These are phyloP conservation scores for Microcebus ravelobensis DNA, from an alignment of 2,113 vertebrate species.

Conservation along the genomic window DNA sequence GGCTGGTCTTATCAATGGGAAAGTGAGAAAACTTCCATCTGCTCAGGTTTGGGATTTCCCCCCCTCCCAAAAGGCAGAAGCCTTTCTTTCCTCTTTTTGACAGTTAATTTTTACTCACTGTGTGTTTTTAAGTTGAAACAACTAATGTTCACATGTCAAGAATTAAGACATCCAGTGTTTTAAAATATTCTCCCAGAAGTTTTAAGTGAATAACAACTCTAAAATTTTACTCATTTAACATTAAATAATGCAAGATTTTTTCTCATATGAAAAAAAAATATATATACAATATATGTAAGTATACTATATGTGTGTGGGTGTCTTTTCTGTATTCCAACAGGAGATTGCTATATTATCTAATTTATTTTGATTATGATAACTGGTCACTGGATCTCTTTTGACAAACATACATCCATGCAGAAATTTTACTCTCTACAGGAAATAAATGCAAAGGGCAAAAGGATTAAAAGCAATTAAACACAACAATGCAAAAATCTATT, in stretches of 20 bases:
- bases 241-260: neutral
- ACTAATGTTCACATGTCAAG: neutral
- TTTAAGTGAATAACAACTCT: neutral
- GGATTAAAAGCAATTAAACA: neutral
- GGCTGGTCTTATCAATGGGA: neutral
- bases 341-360: neutral
- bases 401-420: neutral
- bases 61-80: neutral
- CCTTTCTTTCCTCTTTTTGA: neutral
- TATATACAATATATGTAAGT: neutral
- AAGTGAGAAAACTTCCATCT: constrained; percentile 26
- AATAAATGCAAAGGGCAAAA: neutral
- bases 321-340: neutral
- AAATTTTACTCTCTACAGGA: neutral
- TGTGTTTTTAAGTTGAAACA: constrained; percentile 3
- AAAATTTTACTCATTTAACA: neutral
- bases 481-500: neutral
- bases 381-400: neutral
- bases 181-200: neutral
- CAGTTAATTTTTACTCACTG: constrained; percentile 2
- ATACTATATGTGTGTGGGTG: neutral
- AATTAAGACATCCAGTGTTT: neutral
- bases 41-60: neutral
- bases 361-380: neutral
- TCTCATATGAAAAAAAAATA: neutral